phyloP scores from a whole-genome alignment of 2,797 vertebrate species.

The Lates japonicus region DNA sequence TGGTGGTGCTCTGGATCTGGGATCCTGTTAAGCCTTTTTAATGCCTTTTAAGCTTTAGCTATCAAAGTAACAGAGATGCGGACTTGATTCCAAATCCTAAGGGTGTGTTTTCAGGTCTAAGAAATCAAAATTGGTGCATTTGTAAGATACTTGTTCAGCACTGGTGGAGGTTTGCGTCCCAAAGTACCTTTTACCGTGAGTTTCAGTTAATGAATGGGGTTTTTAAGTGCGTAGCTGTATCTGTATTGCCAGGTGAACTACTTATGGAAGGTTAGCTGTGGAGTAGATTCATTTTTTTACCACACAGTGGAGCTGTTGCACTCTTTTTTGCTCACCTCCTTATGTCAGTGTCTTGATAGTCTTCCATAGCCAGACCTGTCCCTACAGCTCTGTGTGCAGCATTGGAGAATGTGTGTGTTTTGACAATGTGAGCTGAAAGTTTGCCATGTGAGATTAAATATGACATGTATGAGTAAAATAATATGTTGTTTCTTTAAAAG shows the following conservation, averaged over 20 bases:
- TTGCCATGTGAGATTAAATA: background rate
- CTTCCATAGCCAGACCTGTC: too few relatives aligned
- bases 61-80: background rate
- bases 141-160: background rate
- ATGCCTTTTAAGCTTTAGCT: background rate
- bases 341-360: background rate
- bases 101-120: slow-evolving; percentile 23
- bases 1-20: slow-evolving; percentile 1
- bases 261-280: background rate
- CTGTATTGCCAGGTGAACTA: slow-evolving; percentile 4
- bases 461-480: background rate
- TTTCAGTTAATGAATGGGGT: slow-evolving; percentile 1
- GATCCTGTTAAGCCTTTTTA: background rate
- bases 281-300: slow-evolving; percentile 43
- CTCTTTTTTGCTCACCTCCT: slow-evolving; percentile 16
- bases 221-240: background rate
- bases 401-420: too few relatives aligned
- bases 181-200: background rate
- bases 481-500: slow-evolving; percentile 72
- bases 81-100: background rate
- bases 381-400: too few relatives aligned
- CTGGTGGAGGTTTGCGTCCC: background rate
- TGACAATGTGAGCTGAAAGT: background rate
- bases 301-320: slow-evolving; percentile 77
- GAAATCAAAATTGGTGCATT: slow-evolving; percentile 2